phyloP scores from a whole-genome alignment of 2,113 vertebrate genomes.

The Carassius auratus region DNA sequence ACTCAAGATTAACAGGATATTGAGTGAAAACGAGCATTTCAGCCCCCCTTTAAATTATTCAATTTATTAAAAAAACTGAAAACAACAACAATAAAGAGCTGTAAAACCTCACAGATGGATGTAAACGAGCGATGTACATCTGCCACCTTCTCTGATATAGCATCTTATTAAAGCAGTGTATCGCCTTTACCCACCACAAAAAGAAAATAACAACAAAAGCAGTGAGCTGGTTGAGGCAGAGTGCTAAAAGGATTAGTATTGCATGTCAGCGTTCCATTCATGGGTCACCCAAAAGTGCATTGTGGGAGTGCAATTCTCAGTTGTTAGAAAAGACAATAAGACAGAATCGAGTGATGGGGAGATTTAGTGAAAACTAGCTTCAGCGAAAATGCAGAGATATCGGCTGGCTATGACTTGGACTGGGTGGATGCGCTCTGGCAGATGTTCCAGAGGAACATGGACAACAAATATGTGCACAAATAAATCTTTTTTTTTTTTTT shows the following conservation, averaged over 20 bases:
- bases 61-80: neutral
- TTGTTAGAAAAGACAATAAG: constrained; percentile 12
- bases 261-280: constrained; percentile 23
- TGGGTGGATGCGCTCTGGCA: neutral
- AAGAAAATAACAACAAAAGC: neutral
- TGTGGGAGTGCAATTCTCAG: constrained; percentile 42
- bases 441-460: neutral
- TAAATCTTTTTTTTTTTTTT: too few species aligned
- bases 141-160: constrained; percentile 18
- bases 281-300: constrained; percentile 42
- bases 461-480: too few species aligned
- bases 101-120: constrained; percentile 11
- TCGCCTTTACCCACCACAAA: neutral
- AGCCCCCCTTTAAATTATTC: neutral
- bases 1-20: too few species aligned
- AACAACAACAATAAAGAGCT: neutral
- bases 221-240: neutral
- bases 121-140: neutral
- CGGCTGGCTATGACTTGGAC: neutral
- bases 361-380: constrained; percentile 7
- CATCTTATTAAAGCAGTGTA: neutral
- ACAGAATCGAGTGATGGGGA: constrained; percentile 12
- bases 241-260: constrained; percentile 40
- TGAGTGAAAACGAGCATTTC: too few species aligned
- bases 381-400: neutral